Evolutionary conservation across 1,140 invertebrate species (phyloP), one percentile per base, ranked within the genome.

Genomic region (Glossosoma conforme): DNA sequence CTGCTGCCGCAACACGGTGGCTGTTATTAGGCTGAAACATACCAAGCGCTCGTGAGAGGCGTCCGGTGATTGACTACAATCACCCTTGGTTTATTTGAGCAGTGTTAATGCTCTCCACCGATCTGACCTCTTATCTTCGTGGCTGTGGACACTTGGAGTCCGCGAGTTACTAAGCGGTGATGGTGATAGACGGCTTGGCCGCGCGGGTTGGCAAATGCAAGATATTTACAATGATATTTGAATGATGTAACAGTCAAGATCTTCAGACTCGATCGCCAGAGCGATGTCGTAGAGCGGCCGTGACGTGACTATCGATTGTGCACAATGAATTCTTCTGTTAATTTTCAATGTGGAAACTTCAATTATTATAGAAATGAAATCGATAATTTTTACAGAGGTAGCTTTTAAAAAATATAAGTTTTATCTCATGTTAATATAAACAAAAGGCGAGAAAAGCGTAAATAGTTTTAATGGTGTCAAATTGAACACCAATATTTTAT

Each of bases 1-100:
- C 41, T 11, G 38, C 22, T 21, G 46, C 42, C 36, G 21, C 44
- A 30, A 46, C 15, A 37, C 4, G 28, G 22, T 10, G 52, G 28
- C 20, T 28, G 42, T 56, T 44, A 49, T 52, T 57, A 49, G 33
- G 55, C 55, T 57, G 55, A 57, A 57, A 57, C 55, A 57, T 57
- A 52, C 18, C 40, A 49, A 57, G 49, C 20, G 50, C 24, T 52
- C 30, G 38, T 56, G 44, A 56, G 54, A 50, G 19, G 33, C 33
- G 35, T 24, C n/a, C n/a, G 25, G 6, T 28, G 25, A 28, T 6
- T 28, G 25, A n/a, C n/a, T n/a, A 8, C 25, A 28, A 28, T 8
- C 25, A 6, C 6, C 25, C 6, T 8, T n/a, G 6, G 25, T 28
- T 28, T 8, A 8, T 28, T n/a, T 28, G 6, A n/a, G 25, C 6